Evolutionary conservation across 2,888 invertebrate genomes (phyloP), one percentile per base, ranked within the genome.

Genomic region (Reticulitermes lucifugus): DNA sequence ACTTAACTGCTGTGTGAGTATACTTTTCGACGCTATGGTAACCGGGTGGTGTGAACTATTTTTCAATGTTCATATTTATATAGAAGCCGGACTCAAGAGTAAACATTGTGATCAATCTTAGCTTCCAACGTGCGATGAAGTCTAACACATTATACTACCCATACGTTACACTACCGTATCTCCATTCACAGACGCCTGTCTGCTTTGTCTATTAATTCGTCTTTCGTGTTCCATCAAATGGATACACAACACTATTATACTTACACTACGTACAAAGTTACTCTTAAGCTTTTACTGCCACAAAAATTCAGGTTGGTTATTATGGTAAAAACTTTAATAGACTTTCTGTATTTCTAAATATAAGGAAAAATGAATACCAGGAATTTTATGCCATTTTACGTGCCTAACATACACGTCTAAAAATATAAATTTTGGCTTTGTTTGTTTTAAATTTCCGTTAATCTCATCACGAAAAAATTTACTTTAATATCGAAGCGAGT

Each of bases 91-190:
- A 79, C 79, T 51, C 25, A 55, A 51, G 79, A 79, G 79, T 79
- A 79, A 79, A 79, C 79, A 79, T 51, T 79, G 79, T 79, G 79
- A 79, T 79, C 79, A 79, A 79, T 79, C 79, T 79, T 79, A n/a
- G 25, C 65, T 65, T 65, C 65, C 65, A 12, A 21, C 29, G 51
- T 55, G 79, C 25, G 79, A 79, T 79, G 79, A 25, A 79, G 43
- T 46, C 43, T 79, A 22, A 51, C 79, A 79, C 79, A 79, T 51
- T 79, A 79, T 29, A 25, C 35, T 35, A 35, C 35, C 35, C 35
- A 9, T 14, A n/a, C 65, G 65, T 65, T 65, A 65, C 25, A 10
- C 65, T n/a, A 25, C 65, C n/a, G 65, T 6, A n/a, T 25, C 65
- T 1, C 14, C 65, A 65, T 65, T 65, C 65, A 55, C 18, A 65